Base-by-base conservation (phyloP, 2,888 invertebrate species). In the Eudiplozoon nipponicum region DNA sequence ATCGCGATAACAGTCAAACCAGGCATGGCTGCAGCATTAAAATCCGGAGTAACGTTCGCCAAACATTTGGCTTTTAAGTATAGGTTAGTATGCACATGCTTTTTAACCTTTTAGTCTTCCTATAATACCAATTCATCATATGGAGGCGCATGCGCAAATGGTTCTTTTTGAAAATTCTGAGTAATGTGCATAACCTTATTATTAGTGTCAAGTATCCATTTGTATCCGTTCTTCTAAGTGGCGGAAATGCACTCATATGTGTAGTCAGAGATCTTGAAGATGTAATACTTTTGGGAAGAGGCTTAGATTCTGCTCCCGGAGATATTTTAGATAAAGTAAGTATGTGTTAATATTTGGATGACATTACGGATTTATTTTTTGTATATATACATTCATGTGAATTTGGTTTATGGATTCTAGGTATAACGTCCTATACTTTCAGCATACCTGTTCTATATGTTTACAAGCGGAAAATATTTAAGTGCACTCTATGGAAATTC, bases 61-160 rank as follows among this genome's bases (percentile, higher is more conserved):
- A 74, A 71, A 51, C 65, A 70, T 51, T 56, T 81, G 36, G 68
- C 71, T 17, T 64, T 61, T 47, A 60, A 61, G 46, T 45, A 50
- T 50, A 42, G 53, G 57, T 49, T 45, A 45, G 35, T 44, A 40
- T 18, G 15, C 3, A 38, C 17, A 9, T 5, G 19, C 15, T 40
- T 22, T 19, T 18, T 11, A n/a, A 17, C 3, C 9, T 36, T 42
- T 13, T 46, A 56, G 56, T 17, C 48, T 51, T 36, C 78, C 80
- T 0, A 61, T 90, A 46, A 74, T 94, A 53, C 81, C 90, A 0
- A 71, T 94, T 43, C 90, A 94, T 63, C 94, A 94, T 51, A 94
- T 94, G 94, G 73, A 86, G 64, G 90, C 94, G 1, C 94, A 94
- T 64, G 81, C 90, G 3, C 61, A 94, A 42, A 74, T 74, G 13